phyloP scores from a whole-genome alignment of 2,797 vertebrate species.

The Aythya fuligula region DNA sequence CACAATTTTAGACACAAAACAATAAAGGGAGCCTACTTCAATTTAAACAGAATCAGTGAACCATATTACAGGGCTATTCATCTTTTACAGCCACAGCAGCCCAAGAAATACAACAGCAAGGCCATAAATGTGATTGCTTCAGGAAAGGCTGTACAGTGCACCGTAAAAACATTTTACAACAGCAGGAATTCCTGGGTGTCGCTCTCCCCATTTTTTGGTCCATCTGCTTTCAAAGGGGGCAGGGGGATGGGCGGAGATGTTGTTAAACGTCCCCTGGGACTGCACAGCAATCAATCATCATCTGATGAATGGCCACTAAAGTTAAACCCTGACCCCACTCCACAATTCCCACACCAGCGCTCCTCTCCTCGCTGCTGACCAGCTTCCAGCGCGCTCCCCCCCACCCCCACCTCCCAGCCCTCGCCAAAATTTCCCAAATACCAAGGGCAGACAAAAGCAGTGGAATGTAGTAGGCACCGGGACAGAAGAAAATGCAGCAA shows the following conservation, averaged over 20 bases:
- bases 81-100: conserved; percentile 75
- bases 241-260: conserved; percentile 73
- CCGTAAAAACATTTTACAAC: conserved; percentile 76
- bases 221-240: conserved; percentile 77
- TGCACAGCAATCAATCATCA: conserved; percentile 85
- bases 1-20: conserved; percentile 61
- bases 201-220: conserved; percentile 72
- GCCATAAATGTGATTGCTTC: conserved; percentile 75
- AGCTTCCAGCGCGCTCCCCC: conserved; percentile 56
- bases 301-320: conserved; percentile 84
- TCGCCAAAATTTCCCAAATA: conserved; percentile 83
- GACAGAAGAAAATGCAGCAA: conserved; percentile 35
- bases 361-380: conserved; percentile 75
- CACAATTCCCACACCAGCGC: conserved; percentile 77
- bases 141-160: conserved; percentile 77
- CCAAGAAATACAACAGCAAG: conserved; percentile 69
- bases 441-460: conserved; percentile 81
- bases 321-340: conserved; percentile 83
- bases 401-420: conserved; percentile 71
- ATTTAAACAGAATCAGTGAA: conserved; percentile 69
- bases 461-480: conserved; percentile 76
- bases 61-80: conserved; percentile 73
- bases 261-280: conserved; percentile 78
- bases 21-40: conserved; percentile 62
- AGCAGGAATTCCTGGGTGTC: conserved; percentile 81